phyloP scores from a whole-genome alignment of 1,140 invertebrate genomes.

The Wasmannia auropunctata region DNA sequence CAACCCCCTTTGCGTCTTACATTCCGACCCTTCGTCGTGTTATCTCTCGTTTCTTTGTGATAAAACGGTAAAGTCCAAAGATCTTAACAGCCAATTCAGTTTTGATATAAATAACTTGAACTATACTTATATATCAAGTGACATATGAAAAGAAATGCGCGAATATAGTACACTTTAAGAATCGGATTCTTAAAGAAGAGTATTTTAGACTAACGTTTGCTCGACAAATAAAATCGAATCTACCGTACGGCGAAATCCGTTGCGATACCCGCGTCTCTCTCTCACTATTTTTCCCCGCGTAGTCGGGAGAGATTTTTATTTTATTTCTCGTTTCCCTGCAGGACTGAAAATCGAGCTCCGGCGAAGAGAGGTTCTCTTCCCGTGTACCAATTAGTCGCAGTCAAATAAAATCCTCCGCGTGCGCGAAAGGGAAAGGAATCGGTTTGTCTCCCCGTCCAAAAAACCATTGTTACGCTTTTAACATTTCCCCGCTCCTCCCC shows the following conservation, averaged over 20 bases:
- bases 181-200: not conserved
- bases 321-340: not conserved
- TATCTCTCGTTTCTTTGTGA: not conserved
- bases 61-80: not conserved
- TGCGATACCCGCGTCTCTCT: not conserved
- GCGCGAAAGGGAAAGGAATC: slow-evolving; percentile 1
- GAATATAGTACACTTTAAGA: not conserved
- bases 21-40: not conserved
- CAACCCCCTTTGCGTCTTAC: not conserved
- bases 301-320: not conserved
- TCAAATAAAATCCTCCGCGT: slow-evolving; percentile 4
- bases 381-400: slow-evolving; percentile 36
- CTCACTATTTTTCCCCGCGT: not conserved
- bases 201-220: slow-evolving; percentile 32
- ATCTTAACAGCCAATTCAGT: not conserved
- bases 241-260: not conserved
- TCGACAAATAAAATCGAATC: slow-evolving; percentile 25
- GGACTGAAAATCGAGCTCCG: slow-evolving; percentile 27
- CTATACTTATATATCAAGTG: not conserved
- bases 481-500: too few species aligned
- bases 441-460: not conserved
- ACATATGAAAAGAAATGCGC: not conserved
- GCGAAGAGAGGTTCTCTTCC: not conserved
- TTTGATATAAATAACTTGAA: not conserved
- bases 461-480: slow-evolving; percentile 1